Percentiles rank a stretch among this genome's conserved stretches.
Conservation (phyloP, 2,113 vertebrate species). For the Pseudopodoces humilis region DNA sequence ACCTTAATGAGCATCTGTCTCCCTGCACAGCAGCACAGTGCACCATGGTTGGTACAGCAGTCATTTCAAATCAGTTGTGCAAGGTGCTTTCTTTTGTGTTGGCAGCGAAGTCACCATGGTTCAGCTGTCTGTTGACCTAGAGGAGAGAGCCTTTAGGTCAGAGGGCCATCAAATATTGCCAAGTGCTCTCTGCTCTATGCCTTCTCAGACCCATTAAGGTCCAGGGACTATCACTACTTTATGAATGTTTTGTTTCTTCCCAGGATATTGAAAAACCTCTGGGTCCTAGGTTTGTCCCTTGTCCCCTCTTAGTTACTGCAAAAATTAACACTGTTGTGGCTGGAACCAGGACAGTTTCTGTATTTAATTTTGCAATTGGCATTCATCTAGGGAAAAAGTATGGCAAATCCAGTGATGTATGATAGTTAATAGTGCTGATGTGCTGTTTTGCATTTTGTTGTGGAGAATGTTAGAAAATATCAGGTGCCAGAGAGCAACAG, state of each 20-base stretch:
- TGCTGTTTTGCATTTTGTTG: background rate
- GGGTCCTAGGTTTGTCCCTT: background rate
- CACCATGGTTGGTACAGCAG: background rate
- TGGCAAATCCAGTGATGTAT: background rate
- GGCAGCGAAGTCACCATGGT: rapidly evolving
- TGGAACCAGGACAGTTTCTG: background rate
- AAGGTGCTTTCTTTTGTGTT: background rate
- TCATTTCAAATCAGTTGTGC: background rate
- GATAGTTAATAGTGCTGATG: background rate
- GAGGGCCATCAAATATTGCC: background rate
- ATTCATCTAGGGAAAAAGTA: background rate
- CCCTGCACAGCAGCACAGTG: background rate
- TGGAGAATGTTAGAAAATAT: background rate
- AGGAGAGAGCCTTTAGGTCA: background rate
- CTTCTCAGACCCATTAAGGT: background rate
- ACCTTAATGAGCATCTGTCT: background rate
- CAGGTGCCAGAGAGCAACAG: background rate
- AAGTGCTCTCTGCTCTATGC: background rate
- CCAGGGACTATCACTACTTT: background rate
- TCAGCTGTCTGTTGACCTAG: background rate
- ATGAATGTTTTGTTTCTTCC: background rate
- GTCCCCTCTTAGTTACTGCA: background rate
- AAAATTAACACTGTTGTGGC: rapidly evolving
- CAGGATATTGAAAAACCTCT: background rate
- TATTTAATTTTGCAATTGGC: rapidly evolving